Conservation (phyloP, 1,140 invertebrate species). For the Andricus grossulariae region DNA sequence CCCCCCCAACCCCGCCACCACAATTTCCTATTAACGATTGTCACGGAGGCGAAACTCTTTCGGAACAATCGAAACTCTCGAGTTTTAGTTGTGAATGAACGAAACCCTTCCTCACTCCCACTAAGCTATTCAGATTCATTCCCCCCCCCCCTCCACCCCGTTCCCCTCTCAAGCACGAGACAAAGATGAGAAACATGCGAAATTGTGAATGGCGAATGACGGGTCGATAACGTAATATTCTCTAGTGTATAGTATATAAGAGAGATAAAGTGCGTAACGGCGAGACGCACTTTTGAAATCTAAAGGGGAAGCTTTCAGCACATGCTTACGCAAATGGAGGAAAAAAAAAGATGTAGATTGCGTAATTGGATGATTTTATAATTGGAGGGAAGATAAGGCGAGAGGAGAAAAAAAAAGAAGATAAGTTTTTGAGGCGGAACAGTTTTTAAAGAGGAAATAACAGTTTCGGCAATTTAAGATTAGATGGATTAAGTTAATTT, state of each 20-base stretch:
- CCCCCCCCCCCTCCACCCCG: background rate
- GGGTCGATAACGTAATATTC: constrained; percentile 43
- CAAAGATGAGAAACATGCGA: background rate
- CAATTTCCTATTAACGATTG: constrained; percentile 25
- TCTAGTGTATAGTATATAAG: background rate
- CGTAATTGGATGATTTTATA: too few species aligned
- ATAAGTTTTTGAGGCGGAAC: too few species aligned
- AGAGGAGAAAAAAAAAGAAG: too few species aligned
- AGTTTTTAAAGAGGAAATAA: too few species aligned
- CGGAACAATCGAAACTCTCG: background rate
- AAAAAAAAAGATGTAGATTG: too few species aligned
- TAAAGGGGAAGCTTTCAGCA: background rate
- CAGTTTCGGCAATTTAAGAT: too few species aligned
- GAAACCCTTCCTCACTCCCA: constrained; percentile 36
- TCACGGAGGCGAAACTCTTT: constrained; percentile 33
- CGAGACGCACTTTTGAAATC: background rate
- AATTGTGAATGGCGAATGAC: constrained; percentile 41
- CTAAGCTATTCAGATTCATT: constrained; percentile 7
- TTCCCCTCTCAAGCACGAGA: background rate
- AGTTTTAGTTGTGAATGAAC: constrained; percentile 41
- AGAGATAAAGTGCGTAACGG: constrained; percentile 10
- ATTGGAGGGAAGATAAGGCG: too few species aligned
- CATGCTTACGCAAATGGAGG: too few species aligned
- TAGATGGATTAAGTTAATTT: too few species aligned
- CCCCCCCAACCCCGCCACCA: constrained; percentile 22